phyloP scores from a whole-genome alignment of 2,113 vertebrate genomes.

The Clarias magur region DNA sequence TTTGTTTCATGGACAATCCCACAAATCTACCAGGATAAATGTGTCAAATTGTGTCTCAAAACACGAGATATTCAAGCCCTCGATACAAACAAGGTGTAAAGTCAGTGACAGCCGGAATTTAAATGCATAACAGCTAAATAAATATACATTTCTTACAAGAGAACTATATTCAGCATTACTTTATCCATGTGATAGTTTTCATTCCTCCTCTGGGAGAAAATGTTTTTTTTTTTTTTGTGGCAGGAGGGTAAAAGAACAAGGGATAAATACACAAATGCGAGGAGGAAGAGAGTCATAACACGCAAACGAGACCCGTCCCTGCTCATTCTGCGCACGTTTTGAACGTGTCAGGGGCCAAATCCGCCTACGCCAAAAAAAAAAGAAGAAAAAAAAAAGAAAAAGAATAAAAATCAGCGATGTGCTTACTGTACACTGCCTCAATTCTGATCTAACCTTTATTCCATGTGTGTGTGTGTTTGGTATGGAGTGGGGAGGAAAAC shows the following conservation, averaged over 20 bases:
- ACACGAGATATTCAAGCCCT: too few relatives aligned
- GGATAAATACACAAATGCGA: constrained; percentile 56
- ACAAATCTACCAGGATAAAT: too few relatives aligned
- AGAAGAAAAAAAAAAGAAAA: not conserved
- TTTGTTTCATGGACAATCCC: too few relatives aligned
- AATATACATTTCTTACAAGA: too few relatives aligned
- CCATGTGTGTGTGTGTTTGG: constrained; percentile 16
- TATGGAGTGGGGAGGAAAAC: constrained; percentile 59
- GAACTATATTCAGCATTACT: too few relatives aligned
- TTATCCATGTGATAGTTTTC: too few relatives aligned
- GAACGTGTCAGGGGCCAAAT: constrained; percentile 54
- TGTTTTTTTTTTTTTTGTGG: not conserved
- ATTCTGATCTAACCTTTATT: constrained; percentile 56
- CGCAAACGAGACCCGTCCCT: constrained; percentile 41
- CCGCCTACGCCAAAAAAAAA: constrained; percentile 53
- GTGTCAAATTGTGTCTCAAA: too few relatives aligned
- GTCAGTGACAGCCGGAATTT: too few relatives aligned
- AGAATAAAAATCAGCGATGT: constrained; percentile 58
- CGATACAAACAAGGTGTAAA: too few relatives aligned
- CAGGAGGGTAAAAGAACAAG: not conserved
- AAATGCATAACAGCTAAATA: too few relatives aligned
- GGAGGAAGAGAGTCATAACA: constrained; percentile 39
- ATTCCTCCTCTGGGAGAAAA: not conserved
- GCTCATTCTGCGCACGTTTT: constrained; percentile 53
- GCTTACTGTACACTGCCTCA: constrained; percentile 49